phyloP scores from a whole-genome alignment of 1,140 invertebrate genomes.

The Hestina assimilis region DNA sequence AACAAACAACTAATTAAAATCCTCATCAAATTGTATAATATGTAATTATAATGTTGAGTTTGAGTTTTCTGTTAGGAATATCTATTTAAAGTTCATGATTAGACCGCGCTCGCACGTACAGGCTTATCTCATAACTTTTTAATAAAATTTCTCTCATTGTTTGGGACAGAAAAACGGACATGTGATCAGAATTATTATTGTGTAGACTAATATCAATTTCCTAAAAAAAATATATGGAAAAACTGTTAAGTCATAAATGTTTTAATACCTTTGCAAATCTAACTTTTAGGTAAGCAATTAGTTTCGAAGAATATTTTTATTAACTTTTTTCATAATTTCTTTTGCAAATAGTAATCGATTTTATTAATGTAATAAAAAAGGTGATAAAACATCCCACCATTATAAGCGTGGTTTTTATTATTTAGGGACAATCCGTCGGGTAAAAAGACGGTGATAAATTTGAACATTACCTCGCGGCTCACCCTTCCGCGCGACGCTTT shows the following conservation, averaged over 20 bases:
- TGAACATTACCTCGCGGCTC: conserved; percentile 30
- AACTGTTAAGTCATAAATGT: too few species aligned
- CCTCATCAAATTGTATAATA: too few species aligned
- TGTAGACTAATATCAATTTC: neutral
- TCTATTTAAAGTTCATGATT: conserved; percentile 43
- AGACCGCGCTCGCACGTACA: conserved; percentile 51
- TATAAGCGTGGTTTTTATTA: conserved; percentile 11
- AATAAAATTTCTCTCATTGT: conserved; percentile 67
- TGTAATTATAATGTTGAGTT: too few species aligned
- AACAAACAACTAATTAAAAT: too few species aligned
- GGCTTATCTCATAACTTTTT: conserved; percentile 73
- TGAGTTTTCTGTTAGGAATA: too few species aligned
- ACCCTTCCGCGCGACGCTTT: conserved; percentile 66
- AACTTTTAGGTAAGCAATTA: too few species aligned
- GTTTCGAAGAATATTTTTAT: too few species aligned
- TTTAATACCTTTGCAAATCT: too few species aligned
- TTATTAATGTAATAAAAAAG: neutral
- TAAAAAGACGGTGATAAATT: conserved; percentile 62
- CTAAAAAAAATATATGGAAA: too few species aligned
- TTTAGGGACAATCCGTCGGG: conserved; percentile 35
- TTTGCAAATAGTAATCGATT: too few species aligned
- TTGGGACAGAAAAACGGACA: conserved; percentile 48
- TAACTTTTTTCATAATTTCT: too few species aligned
- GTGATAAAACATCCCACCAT: neutral
- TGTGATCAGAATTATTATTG: conserved; percentile 62